Evolutionary conservation across 2,888 invertebrate genomes (phyloP).

Genomic region (Synergus itoensis): DNA sequence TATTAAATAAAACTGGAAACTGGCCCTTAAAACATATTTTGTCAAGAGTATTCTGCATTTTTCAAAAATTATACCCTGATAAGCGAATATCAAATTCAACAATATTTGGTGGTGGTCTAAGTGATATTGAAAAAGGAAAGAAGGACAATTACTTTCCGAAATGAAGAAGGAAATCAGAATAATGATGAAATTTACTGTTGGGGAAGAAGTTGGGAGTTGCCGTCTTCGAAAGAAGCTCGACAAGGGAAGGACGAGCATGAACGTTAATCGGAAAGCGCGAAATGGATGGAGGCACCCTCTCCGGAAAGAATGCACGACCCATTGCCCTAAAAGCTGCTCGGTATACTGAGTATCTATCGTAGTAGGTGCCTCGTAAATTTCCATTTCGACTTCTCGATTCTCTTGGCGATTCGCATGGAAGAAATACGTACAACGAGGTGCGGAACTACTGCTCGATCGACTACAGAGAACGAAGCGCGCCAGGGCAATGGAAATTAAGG

Average conservation of each 20-base stretch:
- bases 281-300: slow-evolving; percentile 54
- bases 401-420: slow-evolving; percentile 63
- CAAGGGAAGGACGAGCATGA: slow-evolving; percentile 22
- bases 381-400: slow-evolving; percentile 62
- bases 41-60: no score
- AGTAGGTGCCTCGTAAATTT: slow-evolving; percentile 65
- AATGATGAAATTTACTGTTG: neutral
- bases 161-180: neutral
- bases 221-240: neutral
- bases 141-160: neutral
- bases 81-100: no score
- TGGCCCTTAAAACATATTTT: no score
- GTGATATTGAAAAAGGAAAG: no score
- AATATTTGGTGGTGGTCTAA: no score
- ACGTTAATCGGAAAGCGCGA: slow-evolving; percentile 61
- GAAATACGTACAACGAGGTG: slow-evolving; percentile 55
- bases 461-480: slow-evolving; percentile 55
- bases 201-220: neutral
- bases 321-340: slow-evolving; percentile 62
- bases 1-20: no score
- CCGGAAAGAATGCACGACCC: slow-evolving; percentile 57
- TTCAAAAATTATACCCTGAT: no score
- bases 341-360: slow-evolving; percentile 62
- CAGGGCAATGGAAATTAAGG: slow-evolving; percentile 60
- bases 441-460: slow-evolving; percentile 55